Base-by-base conservation (phyloP, 2,797 vertebrate species). In the Streptopelia turtur region DNA sequence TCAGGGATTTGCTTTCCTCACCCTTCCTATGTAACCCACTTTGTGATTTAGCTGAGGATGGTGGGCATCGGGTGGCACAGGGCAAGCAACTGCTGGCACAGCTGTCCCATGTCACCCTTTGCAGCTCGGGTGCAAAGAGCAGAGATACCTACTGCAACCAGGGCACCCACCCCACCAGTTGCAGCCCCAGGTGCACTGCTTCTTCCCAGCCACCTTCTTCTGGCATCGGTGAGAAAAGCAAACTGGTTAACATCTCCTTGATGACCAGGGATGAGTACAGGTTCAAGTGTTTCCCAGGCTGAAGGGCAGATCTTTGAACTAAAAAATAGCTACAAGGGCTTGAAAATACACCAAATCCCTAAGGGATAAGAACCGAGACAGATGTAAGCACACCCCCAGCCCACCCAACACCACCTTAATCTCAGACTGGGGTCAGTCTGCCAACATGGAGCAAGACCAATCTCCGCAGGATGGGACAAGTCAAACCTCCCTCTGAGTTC, bases 71-170 rank as follows among this genome's bases (percentile, higher is more conserved):
- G 16, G 43, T 5, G 1, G 28, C 1, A 0, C 43, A 78, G n/a
- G 30, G 33, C 50, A 83, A 89, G 33, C 39, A 83, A 11, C 16
- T 49, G 47, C 71, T 25, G 37, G 35, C 15, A 69, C 0, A 1
- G 33, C 60, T 49, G 31, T 50, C 14, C 65, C 18, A 10, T 0
- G 2, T 60, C 30, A 75, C 3, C 14, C 63, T 28, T n/a, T 59
- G 35, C 49, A 92, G 55, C 30, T 85, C 49, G 64, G 27, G 11
- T 17, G 16, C 15, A 41, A 90, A 87, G 39, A 50, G 9, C 60
- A 63, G 63, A 93, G 20, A 39, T 20, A 10, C 23, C 27, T 17
- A 20, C 25, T 37, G 25, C 0, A 0, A 52, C 27, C 4, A 0
- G 15, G 16, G 21, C 50, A 79, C 25, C 55, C 37, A 41, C 55